Base-by-base conservation (phyloP, 2,888 invertebrate genomes). In the Synergus gifuensis region DNA sequence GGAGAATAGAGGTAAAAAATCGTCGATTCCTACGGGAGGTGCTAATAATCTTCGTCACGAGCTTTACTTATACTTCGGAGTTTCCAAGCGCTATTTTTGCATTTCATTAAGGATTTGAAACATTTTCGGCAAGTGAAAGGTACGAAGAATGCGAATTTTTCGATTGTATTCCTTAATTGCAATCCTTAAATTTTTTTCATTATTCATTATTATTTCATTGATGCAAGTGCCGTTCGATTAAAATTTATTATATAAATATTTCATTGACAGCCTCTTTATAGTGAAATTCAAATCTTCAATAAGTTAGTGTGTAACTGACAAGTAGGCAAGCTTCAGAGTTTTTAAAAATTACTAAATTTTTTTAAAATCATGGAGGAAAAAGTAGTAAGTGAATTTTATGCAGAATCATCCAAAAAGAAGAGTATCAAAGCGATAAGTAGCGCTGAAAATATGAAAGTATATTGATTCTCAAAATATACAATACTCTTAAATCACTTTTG, bases 381-480 rank as follows among this genome's bases (percentile, higher is more conserved):
- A 54, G 46, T 22, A 44, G n/a, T 18, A 16, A n/a, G 36, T 66
- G 2, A 58, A 77, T 54, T 28, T 28, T 28, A 28, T 42, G 28
- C 2, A 28, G 16, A 18, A 44, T 28, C 28, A 28, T 28, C 28
- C 9, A 42, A 79, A 77, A 77, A 76, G 64, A 82, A 83, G 78
- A 82, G 79, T 73, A 49, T 83, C 78, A 79, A 28, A 69, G 76
- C 78, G 67, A 80, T 79, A 28, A 62, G 76, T 11, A 9, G 28
- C 16, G 18, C 18, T 58, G 60, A 62, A 28, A 18, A 44, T 62
- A 28, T 36, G 16, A 28, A 58, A 76, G 9, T 54, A 8, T 73
- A 64, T 62, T 28, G 79, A 82, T 78, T 77, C 62, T 76, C 28
- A 18, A 67, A 58, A 9, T 42, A 69, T 77, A 69, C 79, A 44